phyloP scores from a whole-genome alignment of 2,888 invertebrate species.

The Drosophila diplacantha region DNA sequence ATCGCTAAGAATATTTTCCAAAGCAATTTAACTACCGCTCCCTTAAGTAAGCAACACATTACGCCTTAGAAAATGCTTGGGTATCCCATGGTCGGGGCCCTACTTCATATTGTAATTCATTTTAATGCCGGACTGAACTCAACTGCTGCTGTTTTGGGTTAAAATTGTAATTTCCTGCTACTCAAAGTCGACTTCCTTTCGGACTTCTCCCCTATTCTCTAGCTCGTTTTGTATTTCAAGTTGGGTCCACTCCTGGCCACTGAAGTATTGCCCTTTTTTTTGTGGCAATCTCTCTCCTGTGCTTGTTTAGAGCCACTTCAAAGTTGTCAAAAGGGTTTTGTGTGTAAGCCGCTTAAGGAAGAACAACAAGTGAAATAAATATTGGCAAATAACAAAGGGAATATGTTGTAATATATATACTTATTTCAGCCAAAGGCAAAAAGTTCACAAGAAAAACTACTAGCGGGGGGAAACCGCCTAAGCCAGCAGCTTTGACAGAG shows the following conservation, averaged over 20 bases:
- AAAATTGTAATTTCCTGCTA: conserved; percentile 70
- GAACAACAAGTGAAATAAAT: conserved; percentile 36
- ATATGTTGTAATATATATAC: conserved; percentile 24
- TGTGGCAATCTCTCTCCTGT: background rate
- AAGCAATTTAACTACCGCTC: background rate
- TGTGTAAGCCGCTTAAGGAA: conserved; percentile 28
- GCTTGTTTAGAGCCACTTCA: conserved; percentile 22
- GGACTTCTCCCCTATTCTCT: conserved; percentile 13
- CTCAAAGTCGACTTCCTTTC: conserved; percentile 59
- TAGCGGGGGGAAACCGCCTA: background rate
- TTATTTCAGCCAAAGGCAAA: background rate
- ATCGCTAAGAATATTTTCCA: background rate
- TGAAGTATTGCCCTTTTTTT: conserved; percentile 14
- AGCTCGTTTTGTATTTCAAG: conserved; percentile 23
- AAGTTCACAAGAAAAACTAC: conserved; percentile 17
- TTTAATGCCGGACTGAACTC: conserved; percentile 37
- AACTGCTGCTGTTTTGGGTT: conserved; percentile 37
- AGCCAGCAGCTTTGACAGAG: background rate
- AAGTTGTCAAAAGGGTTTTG: conserved; percentile 31
- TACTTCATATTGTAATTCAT: conserved; percentile 41
- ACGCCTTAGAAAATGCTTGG: background rate
- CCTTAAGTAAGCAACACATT: background rate
- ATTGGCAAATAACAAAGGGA: conserved; percentile 26
- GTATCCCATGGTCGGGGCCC: background rate
- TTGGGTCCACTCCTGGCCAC: conserved; percentile 11